These are phyloP conservation scores for Eustalomyia histrio DNA, from an alignment of 2,888 invertebrate species.

Conservation along the genomic window DNA sequence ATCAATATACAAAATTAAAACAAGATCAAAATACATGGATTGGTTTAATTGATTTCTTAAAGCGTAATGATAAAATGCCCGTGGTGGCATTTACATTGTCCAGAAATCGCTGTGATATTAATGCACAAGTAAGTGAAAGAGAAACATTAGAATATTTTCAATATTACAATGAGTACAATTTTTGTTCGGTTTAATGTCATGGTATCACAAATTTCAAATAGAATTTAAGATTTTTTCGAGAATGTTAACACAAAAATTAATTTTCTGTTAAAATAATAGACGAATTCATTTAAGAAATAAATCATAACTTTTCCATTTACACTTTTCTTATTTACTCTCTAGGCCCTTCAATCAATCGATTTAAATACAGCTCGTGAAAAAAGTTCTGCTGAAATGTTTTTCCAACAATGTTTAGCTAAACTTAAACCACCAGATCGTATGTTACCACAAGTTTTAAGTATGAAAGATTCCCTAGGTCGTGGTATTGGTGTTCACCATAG, in stretches of 20 bases:
- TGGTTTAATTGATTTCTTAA: conserved; percentile 90
- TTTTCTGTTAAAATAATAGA: no score
- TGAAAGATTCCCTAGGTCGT: conserved; percentile 86
- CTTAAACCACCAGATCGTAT: conserved; percentile 92
- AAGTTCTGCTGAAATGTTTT: conserved; percentile 90
- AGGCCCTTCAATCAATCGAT: conserved; percentile 84
- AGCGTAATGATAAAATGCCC: conserved; percentile 90
- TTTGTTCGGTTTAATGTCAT: no score
- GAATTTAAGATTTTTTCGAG: no score
- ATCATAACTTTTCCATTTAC: no score
- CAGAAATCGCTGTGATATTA: conserved; percentile 81
- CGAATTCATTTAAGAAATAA: no score
- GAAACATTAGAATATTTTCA: no score
- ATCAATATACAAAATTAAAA: conserved; percentile 78
- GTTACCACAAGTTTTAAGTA: conserved; percentile 90
- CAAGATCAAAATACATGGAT: conserved; percentile 92
- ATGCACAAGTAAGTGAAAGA: conserved; percentile 76
- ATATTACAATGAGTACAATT: no score
- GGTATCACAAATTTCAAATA: no score
- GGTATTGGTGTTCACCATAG: conserved; percentile 99
- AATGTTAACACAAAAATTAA: no score
- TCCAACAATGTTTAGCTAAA: conserved; percentile 89
- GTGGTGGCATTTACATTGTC: conserved; percentile 97
- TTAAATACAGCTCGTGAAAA: conserved; percentile 93
- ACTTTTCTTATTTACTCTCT: background rate